Evolutionary conservation across 2,888 invertebrate species (phyloP).

Genomic region (Coelogynopora nodosa): DNA sequence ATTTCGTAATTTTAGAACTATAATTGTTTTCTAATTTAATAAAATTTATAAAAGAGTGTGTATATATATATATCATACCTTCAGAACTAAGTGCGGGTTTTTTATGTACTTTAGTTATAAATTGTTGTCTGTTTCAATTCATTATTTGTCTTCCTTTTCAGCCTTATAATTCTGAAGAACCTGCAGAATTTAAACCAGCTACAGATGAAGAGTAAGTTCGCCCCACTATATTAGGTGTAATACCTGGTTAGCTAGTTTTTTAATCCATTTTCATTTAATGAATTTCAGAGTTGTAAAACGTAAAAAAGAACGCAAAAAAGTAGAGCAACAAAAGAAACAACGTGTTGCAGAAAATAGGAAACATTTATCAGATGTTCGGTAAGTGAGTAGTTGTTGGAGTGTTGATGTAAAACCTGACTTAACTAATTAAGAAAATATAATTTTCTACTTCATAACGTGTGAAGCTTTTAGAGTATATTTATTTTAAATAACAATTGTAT

Average conservation of each 20-base stretch:
- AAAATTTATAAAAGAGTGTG: no score
- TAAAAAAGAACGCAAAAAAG: conserved; percentile 7
- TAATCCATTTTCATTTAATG: not conserved
- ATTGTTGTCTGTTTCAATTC: no score
- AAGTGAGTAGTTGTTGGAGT: conserved; percentile 67
- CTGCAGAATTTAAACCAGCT: conserved; percentile 95
- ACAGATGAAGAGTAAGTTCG: conserved; percentile 80
- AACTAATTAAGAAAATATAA: conserved; percentile 99
- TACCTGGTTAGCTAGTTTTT: no score
- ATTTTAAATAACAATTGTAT: no score
- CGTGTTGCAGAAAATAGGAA: conserved; percentile 12
- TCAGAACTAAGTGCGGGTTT: no score
- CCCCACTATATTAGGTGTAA: not conserved
- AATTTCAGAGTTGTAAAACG: conserved; percentile 29
- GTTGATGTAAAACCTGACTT: conserved; percentile 96
- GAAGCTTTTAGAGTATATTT: no score
- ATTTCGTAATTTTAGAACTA: no score
- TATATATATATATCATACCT: no score
- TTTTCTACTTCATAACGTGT: no score
- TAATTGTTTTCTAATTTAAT: no score
- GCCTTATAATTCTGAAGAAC: conserved; percentile 84
- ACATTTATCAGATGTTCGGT: conserved; percentile 16
- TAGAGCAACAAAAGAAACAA: conserved; percentile 14
- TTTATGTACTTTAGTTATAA: no score
- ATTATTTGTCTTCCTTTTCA: no score